Conservation (phyloP, 2,113 vertebrate species). For the Rhabdomys dilectus region DNA sequence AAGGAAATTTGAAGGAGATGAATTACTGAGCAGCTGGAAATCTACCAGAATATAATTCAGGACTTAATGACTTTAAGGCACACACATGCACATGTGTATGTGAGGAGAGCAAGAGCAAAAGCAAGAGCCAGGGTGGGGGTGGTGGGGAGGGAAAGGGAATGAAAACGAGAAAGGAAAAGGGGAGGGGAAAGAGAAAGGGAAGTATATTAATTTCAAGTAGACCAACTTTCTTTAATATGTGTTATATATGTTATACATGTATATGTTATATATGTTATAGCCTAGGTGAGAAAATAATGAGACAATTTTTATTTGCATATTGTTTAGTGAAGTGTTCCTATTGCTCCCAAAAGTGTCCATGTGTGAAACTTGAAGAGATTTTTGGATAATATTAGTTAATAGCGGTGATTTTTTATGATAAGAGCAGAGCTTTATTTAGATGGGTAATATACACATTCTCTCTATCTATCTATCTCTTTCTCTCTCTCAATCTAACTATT, state of each 20-base stretch:
- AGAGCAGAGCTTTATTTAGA: neutral
- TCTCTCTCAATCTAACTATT: neutral
- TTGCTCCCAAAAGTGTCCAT: neutral
- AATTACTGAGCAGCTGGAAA: neutral
- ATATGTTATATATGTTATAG: neutral
- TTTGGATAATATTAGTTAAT: neutral
- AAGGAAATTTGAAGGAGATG: neutral
- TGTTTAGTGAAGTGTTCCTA: neutral
- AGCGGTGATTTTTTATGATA: neutral
- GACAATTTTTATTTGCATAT: neutral
- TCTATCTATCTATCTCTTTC: too few relatives aligned
- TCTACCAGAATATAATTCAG: neutral
- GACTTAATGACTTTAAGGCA: neutral
- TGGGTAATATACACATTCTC: neutral
- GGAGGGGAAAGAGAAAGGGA: neutral
- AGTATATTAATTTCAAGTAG: slow-evolving; percentile 32
- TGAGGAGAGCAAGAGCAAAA: neutral
- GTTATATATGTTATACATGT: neutral
- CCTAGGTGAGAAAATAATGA: neutral
- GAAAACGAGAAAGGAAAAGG: too few relatives aligned
- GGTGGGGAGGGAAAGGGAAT: too few relatives aligned
- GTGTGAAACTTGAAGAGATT: neutral
- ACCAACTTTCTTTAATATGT: neutral
- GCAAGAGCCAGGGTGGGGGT: too few relatives aligned
- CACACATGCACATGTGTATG: too few relatives aligned